Conservation (phyloP, 2,888 invertebrate genomes). For the Phaonia tiefii region DNA sequence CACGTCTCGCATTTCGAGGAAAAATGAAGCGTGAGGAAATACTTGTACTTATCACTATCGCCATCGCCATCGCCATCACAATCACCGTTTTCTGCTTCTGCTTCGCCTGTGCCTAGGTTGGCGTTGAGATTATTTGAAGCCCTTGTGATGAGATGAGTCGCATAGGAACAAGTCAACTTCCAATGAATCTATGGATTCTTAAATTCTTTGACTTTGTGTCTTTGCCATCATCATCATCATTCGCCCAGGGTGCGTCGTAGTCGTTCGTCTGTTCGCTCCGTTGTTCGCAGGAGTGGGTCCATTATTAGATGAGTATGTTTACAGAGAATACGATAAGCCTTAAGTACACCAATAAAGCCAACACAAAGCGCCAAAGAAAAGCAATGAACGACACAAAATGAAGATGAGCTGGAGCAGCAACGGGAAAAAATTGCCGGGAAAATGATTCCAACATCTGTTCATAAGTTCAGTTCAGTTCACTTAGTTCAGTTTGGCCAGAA, state of each 20-base stretch:
- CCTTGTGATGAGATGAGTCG: conserved; percentile 1
- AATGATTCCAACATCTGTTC: conserved; percentile 57
- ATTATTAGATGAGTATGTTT: conserved; percentile 24
- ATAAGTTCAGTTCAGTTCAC: conserved; percentile 48
- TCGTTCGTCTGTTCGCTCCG: not conserved
- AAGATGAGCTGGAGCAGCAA: not conserved
- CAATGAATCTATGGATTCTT: conserved; percentile 51
- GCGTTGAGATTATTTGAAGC: not conserved
- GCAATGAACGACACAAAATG: conserved; percentile 9
- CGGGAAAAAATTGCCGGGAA: conserved; percentile 1
- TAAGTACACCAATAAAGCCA: conserved; percentile 58
- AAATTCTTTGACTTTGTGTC: conserved; percentile 38
- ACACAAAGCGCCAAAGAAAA: conserved; percentile 8
- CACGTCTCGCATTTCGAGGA: no score
- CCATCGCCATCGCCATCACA: not conserved
- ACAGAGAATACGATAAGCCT: conserved; percentile 54
- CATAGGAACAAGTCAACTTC: conserved; percentile 50
- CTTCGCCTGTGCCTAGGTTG: not conserved
- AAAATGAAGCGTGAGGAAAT: not conserved
- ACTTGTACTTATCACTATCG: conserved; percentile 2
- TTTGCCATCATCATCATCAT: not conserved
- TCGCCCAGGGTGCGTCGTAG: not conserved
- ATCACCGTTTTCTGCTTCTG: not conserved
- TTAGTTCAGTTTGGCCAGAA: not conserved
- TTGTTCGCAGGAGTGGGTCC: not conserved